phyloP scores from a whole-genome alignment of 2,888 invertebrate genomes.

The Sisyra terminalis region DNA sequence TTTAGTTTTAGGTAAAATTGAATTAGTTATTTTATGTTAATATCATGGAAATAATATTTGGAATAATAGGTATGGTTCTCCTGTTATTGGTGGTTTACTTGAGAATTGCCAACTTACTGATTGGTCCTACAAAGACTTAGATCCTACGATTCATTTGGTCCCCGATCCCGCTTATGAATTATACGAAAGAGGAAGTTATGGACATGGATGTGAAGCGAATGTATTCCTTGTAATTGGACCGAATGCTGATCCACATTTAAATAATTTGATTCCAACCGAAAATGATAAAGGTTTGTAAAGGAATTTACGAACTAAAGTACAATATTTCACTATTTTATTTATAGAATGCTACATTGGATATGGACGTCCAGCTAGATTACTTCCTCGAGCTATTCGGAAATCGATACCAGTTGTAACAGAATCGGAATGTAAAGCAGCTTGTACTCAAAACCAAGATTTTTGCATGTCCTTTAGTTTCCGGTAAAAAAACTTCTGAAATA shows the following conservation, averaged over 20 bases:
- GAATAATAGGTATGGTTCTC: constrained; percentile 42
- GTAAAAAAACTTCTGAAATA: constrained; percentile 25
- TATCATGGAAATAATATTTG: too few relatives aligned
- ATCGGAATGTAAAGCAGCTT: constrained; percentile 51
- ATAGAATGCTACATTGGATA: constrained; percentile 65
- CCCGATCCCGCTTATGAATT: constrained; percentile 52
- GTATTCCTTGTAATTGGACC: constrained; percentile 24
- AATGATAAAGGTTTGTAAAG: constrained; percentile 11
- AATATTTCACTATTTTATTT: constrained; percentile 14
- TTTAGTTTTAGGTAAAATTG: constrained; percentile 53
- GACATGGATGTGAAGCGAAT: constrained; percentile 64
- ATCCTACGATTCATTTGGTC: constrained; percentile 36
- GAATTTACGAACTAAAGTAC: constrained; percentile 1
- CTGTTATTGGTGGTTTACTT: constrained; percentile 41
- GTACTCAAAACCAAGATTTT: constrained; percentile 43
- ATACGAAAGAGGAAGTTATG: constrained; percentile 67
- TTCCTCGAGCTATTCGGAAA: constrained; percentile 45
- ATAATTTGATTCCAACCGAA: constrained; percentile 9
- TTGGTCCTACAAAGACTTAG: constrained; percentile 48
- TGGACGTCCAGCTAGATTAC: constrained; percentile 54
- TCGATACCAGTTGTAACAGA: constrained; percentile 46
- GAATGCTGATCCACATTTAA: constrained; percentile 12
- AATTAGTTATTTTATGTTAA: constrained; percentile 8
- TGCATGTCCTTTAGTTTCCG: constrained; percentile 65
- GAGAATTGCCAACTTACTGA: constrained; percentile 69